A percentile compares a stretch with the other conserved stretches of the same genome.
These are phyloP conservation scores for Heliopora coerulea DNA, from an alignment of 92 coral and sea anemone genomes.

Conservation along the genomic window DNA sequence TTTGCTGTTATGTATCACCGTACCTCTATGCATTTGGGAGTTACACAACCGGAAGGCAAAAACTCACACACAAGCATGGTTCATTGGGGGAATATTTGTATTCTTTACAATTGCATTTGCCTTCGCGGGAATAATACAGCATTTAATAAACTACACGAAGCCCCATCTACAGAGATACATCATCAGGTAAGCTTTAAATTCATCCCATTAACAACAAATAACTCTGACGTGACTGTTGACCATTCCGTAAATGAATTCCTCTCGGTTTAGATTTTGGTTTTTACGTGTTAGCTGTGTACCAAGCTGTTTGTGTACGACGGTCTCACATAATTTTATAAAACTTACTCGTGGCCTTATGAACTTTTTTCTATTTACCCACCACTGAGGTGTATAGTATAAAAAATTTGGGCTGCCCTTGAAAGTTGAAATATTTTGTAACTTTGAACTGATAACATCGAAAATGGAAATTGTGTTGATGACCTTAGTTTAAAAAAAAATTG, in stretches of 20 bases:
- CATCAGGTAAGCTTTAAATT: constrained; percentile 57
- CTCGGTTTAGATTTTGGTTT: background rate
- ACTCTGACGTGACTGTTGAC: background rate
- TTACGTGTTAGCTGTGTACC: background rate
- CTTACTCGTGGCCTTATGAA: background rate
- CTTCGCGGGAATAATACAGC: constrained; percentile 86
- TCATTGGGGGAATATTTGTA: constrained; percentile 82
- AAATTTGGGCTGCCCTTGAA: too few relatives aligned
- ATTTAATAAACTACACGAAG: constrained; percentile 79
- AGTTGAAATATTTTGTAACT: too few relatives aligned
- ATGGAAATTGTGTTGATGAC: too few relatives aligned
- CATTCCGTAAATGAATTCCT: background rate
- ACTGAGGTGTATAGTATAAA: too few relatives aligned
- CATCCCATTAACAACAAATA: background rate
- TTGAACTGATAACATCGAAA: too few relatives aligned
- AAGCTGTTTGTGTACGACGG: background rate
- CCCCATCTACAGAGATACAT: constrained; percentile 87
- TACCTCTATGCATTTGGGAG: constrained; percentile 86
- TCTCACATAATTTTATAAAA: background rate
- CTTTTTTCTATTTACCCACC: too few relatives aligned
- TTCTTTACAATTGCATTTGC: constrained; percentile 84
- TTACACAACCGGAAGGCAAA: constrained; percentile 71
- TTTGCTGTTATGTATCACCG: constrained; percentile 72
- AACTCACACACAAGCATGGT: constrained; percentile 90
- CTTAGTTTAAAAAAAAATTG: too few relatives aligned